Evolutionary conservation across 37 sponge, comb jelly and placozoan genomes (phyloP).

Genomic region (Cliona cf. orientalis): DNA sequence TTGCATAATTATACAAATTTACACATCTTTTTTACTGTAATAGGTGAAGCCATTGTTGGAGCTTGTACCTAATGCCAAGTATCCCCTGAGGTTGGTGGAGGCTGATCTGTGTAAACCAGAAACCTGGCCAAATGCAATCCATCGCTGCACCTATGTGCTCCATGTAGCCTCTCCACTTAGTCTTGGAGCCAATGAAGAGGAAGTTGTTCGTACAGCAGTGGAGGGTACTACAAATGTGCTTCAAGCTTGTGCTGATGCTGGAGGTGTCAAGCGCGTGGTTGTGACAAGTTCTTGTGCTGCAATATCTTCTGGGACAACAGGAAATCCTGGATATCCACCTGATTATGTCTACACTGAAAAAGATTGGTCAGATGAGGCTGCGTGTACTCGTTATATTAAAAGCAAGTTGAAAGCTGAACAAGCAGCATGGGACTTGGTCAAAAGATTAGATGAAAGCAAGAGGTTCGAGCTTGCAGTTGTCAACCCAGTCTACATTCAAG

Average conservation of each 20-base stretch:
- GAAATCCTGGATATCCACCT: conserved; percentile 26
- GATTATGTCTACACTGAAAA: conserved; percentile 76
- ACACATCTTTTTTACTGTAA: too few species aligned
- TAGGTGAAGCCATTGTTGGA: conserved; percentile 65
- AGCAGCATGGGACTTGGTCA: conserved; percentile 87
- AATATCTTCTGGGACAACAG: conserved; percentile 61
- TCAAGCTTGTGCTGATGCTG: conserved; percentile 80
- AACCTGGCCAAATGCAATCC: conserved; percentile 81
- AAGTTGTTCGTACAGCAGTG: conserved; percentile 72
- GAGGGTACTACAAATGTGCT: conserved; percentile 85
- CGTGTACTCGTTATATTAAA: conserved; percentile 62
- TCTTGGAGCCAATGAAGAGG: too few species aligned
- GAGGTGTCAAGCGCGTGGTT: conserved; percentile 86
- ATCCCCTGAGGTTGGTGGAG: conserved; percentile 80
- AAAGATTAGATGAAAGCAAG: conserved; percentile 51
- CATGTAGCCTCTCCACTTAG: conserved; percentile 95
- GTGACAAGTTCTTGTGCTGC: conserved; percentile 89
- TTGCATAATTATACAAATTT: too few species aligned
- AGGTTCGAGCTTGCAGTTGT: conserved; percentile 85
- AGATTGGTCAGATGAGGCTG: conserved; percentile 73
- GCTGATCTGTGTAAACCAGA: conserved; percentile 78
- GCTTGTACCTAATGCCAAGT: conserved; percentile 65
- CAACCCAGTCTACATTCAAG: conserved; percentile 73
- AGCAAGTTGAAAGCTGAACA: conserved; percentile 88
- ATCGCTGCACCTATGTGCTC: conserved; percentile 81